A percentile compares a stretch with the other conserved stretches of the same genome.
Conservation (phyloP, 1,140 invertebrate genomes). For the Aphelinus certus region DNA sequence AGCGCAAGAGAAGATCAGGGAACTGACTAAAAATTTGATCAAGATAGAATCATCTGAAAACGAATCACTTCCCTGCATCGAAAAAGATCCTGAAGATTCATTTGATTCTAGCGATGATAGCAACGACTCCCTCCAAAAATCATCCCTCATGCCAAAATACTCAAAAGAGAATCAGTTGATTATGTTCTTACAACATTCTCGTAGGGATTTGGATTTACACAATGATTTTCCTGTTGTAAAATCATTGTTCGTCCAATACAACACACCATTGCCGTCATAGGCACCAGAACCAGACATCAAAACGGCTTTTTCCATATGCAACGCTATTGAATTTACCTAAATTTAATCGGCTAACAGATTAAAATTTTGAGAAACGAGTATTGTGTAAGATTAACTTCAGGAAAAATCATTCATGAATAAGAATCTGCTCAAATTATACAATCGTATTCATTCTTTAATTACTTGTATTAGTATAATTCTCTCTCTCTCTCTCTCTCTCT, state of each 20-base stretch:
- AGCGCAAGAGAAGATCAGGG: background rate
- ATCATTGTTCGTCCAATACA: too few species aligned
- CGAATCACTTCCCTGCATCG: too few species aligned
- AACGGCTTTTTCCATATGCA: slow-evolving; percentile 49
- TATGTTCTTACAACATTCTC: background rate
- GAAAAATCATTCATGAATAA: slow-evolving; percentile 32
- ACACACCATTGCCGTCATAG: slow-evolving; percentile 45
- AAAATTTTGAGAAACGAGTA: too few species aligned
- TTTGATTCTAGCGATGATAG: too few species aligned
- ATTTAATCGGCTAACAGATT: slow-evolving; percentile 26
- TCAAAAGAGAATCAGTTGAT: background rate
- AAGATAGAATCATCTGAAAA: background rate
- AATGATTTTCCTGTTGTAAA: too few species aligned
- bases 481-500: too few species aligned
- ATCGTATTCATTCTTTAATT: background rate
- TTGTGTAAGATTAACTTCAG: background rate
- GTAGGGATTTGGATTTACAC: slow-evolving; percentile 35
- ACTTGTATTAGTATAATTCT: too few species aligned
- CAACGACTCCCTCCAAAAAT: too few species aligned
- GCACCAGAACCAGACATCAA: slow-evolving; percentile 40
- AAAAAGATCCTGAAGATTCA: too few species aligned
- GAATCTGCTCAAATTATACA: background rate
- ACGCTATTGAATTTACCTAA: slow-evolving; percentile 48
- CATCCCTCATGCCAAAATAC: too few species aligned
- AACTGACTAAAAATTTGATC: slow-evolving; percentile 23